Evolutionary conservation across 2,797 vertebrate species (phyloP).

Genomic region (Pogonophryne albipinna): DNA sequence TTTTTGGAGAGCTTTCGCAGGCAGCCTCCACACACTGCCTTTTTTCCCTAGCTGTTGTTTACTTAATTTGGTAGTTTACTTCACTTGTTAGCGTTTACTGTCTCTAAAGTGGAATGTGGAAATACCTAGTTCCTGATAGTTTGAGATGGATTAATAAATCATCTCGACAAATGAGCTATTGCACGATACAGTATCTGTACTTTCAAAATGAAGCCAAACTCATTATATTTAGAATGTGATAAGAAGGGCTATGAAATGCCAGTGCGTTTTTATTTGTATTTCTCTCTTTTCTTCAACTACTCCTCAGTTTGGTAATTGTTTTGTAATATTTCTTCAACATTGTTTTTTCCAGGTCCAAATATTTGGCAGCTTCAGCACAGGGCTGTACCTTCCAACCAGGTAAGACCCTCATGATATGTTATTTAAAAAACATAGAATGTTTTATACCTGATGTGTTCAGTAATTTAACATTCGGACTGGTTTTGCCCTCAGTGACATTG

Average conservation of each 20-base stretch:
- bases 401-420: slow-evolving; percentile 66
- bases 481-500: slow-evolving; percentile 90
- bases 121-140: slow-evolving; percentile 48
- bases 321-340: slow-evolving; percentile 4
- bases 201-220: not conserved
- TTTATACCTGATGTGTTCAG: not conserved
- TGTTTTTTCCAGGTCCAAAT: slow-evolving; percentile 91
- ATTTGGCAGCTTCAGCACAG: slow-evolving; percentile 99
- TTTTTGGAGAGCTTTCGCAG: slow-evolving; percentile 50
- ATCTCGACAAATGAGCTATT: slow-evolving; percentile 19
- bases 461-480: slow-evolving; percentile 11
- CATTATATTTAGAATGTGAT: not conserved
- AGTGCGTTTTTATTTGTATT: not conserved
- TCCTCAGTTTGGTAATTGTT: not conserved
- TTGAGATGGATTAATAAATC: slow-evolving; percentile 36
- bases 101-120: slow-evolving; percentile 54
- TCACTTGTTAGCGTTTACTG: slow-evolving; percentile 42
- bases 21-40: slow-evolving; percentile 32
- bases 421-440: not conserved
- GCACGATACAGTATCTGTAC: not conserved
- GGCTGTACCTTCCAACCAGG: slow-evolving; percentile 98
- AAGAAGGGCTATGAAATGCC: not conserved
- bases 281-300: no score
- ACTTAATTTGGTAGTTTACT: slow-evolving; percentile 56
- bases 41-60: slow-evolving; percentile 57